Evolutionary conservation across 2,113 vertebrate genomes (phyloP), one percentile per base, ranked within the genome.

Genomic region (Pteropus alecto): DNA sequence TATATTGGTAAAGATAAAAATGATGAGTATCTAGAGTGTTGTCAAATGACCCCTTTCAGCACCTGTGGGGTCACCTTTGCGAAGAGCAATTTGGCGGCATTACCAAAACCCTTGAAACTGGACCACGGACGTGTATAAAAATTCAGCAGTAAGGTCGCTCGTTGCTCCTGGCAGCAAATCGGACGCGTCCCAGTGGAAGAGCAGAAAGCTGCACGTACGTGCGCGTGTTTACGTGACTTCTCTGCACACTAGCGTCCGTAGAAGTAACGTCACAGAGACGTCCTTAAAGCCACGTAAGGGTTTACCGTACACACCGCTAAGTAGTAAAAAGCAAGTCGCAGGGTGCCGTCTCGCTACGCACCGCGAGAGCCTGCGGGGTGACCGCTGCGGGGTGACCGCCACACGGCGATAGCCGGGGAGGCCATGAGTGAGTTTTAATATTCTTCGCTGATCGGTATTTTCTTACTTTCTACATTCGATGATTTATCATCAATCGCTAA

Each of bases 101-200:
- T 81, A 73, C 35, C 60, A 87, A 94, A 96, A 67, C 48, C 67
- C 85, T 81, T 90, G 56, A 73, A 85, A 77, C 73, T 71, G 54
- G 2, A 18, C 89, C 51, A 8, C 0, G 10, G 28, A 26, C 56
- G 33, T 38, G 2, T 28, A 8, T 28, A 61, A 56, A 71, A 38
- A 73, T 46, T 85, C 54, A 54, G 24, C 71, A 41, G 35, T 8
- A 13, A 54, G 48, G 21, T 6, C 33, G 15, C 26, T 43, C 6
- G 7, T 24, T 30, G n/a, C 56, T 63, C 22, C 33, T 28, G 10
- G 46, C 74, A 89, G 76, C 22, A 35, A 68, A 38, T 4, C 35
- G 2, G 11, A 46, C 46, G 46, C 11, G 46, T 10, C 46, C 11
- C 46, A 12, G 46, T 12, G 46, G 46, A 46, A 10, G 46, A 10